phyloP scores from a whole-genome alignment of 1,140 invertebrate species.

The Helicorthomorpha holstii region DNA sequence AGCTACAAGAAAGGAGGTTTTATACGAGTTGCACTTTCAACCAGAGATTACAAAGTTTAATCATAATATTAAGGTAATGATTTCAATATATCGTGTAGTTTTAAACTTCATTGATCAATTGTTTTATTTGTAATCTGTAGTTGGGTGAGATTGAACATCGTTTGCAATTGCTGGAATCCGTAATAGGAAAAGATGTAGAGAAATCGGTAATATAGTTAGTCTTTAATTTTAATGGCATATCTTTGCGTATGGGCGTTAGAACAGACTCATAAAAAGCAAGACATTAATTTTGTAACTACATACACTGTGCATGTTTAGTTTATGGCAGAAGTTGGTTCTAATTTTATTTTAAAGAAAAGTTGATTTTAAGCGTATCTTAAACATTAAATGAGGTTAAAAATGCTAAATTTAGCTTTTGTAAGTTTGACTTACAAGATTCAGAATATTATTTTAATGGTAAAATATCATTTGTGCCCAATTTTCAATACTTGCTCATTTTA shows the following conservation, averaged over 20 bases:
- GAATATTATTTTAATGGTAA: too few relatives aligned
- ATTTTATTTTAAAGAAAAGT: too few relatives aligned
- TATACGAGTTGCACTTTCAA: slow-evolving; percentile 40
- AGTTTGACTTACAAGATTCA: too few relatives aligned
- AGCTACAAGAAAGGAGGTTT: slow-evolving; percentile 19
- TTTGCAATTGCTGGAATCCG: slow-evolving; percentile 52
- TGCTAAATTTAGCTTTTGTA: too few relatives aligned
- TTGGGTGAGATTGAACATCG: slow-evolving; percentile 45
- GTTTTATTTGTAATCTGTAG: slow-evolving; percentile 6
- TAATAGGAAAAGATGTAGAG: slow-evolving; percentile 43
- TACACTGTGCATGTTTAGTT: too few relatives aligned
- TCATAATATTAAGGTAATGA: slow-evolving; percentile 42
- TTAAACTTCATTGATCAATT: neutral
- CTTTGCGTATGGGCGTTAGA: neutral
- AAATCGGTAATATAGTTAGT: slow-evolving; percentile 27
- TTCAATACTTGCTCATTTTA: too few relatives aligned
- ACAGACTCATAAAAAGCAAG: neutral
- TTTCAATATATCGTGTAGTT: slow-evolving; percentile 5
- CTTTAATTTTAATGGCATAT: neutral
- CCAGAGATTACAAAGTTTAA: slow-evolving; percentile 47
- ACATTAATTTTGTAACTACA: too few relatives aligned
- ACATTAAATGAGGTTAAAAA: too few relatives aligned
- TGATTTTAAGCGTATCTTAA: too few relatives aligned
- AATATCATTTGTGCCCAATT: too few relatives aligned
- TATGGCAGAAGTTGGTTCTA: too few relatives aligned